Evolutionary conservation across 1,140 invertebrate species (phyloP).

Genomic region (Drosophila littoralis): DNA sequence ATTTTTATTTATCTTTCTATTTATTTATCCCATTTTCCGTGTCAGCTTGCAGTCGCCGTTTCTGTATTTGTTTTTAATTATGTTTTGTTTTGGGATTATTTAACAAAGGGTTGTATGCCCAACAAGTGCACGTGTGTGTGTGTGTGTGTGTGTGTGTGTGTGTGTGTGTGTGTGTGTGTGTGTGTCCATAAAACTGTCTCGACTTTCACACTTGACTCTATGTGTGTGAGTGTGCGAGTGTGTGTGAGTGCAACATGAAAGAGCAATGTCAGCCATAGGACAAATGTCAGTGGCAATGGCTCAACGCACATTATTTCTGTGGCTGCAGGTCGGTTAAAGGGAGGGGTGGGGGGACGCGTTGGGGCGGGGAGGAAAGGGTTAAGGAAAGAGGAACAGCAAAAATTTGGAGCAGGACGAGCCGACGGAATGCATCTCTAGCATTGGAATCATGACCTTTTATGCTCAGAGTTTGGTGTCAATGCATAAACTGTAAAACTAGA

Average conservation of each 20-base stretch:
- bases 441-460: constrained; percentile 70
- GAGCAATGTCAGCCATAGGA: constrained; percentile 64
- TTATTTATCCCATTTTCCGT: too few relatives aligned
- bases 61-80: constrained; percentile 44
- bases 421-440: constrained; percentile 53
- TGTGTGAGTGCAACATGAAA: constrained; percentile 50
- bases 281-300: constrained; percentile 68
- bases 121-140: background rate
- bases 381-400: background rate
- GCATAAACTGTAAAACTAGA: constrained; percentile 19
- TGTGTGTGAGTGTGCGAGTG: constrained; percentile 7
- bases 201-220: constrained; percentile 5
- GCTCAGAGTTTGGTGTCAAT: constrained; percentile 55
- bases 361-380: background rate
- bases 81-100: constrained; percentile 14
- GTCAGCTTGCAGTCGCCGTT: background rate
- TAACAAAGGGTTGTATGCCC: background rate
- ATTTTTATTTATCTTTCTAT: background rate
- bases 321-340: background rate
- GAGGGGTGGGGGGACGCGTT: background rate
- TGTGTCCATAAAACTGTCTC: constrained; percentile 39
- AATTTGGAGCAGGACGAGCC: background rate
- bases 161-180: background rate
- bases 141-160: background rate
- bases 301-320: constrained; percentile 62